Evolutionary conservation across 2,888 invertebrate genomes (phyloP), one percentile per base, ranked within the genome.

Genomic region (Villa cingulata): DNA sequence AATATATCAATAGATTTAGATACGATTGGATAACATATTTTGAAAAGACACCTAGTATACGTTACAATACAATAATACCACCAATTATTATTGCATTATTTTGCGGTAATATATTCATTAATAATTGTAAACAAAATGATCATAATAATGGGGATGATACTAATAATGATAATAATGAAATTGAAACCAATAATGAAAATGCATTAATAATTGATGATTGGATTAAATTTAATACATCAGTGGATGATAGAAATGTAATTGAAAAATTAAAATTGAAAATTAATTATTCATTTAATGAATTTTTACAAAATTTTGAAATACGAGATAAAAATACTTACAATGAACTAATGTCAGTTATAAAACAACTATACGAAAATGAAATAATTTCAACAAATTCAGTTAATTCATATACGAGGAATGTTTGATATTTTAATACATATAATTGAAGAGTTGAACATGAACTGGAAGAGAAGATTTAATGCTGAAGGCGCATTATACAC

Each of bases 1-100:
- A 54, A 9, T 54, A 54, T 37, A 65, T 73, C 1, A 64, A 63
- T 10, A 62, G 56, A n/a, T 53, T 86, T 43, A 81, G 83, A 0
- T 78, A 81, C 14, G 84, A 89, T 58, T 95, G 92, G 91, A 68
- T 92, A n/a, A 73, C 88, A 14, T 95, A 82, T 60, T 89, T 89
- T 60, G 91, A 92, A 65, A 83, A 91, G 67, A 81, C 81, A 1
- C 83, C 85, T 51, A 79, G 83, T 60, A 77, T 88, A 2, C 78
- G 83, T 40, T 84, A 84, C 54, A 84, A 82, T 50, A 92, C 94
- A 0, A 66, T 86, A 9, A 78, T 95, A 1, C 83, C 89, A 12
- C 81, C 91, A 0, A 62, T 90, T 17, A 82, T 88, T 1, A 80
- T 94, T 45, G 80, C 86, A 0, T 59, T 94, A 32, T 83, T 88